Conservation (phyloP, 2,113 vertebrate genomes). For the Amia ocellicauda region DNA sequence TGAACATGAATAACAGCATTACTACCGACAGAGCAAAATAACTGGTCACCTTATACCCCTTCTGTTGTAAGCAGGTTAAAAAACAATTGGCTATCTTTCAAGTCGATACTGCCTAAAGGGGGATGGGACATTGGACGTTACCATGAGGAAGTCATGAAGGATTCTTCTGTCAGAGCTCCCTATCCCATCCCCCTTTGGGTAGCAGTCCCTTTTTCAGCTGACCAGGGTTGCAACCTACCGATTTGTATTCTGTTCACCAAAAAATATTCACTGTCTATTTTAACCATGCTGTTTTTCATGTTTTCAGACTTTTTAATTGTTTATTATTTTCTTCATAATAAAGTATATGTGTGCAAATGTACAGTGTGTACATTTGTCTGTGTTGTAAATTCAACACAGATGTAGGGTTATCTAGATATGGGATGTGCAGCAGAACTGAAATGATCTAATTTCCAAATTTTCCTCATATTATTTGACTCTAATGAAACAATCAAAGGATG, state of each 20-base stretch:
- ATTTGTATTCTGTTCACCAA: too few species aligned
- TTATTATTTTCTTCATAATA: conserved; percentile 28
- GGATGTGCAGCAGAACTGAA: not conserved
- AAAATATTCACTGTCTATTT: conserved; percentile 45
- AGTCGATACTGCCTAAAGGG: too few species aligned
- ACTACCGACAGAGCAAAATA: not conserved
- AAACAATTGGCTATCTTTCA: too few species aligned
- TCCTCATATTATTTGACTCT: not conserved
- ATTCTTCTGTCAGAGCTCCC: too few species aligned
- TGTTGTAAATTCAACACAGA: conserved; percentile 32
- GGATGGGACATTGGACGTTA: too few species aligned
- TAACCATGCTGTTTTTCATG: conserved; percentile 46
- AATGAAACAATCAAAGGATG: too few species aligned
- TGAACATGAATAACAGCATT: conserved; percentile 8
- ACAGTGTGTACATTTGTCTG: conserved; percentile 8
- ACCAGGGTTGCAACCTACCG: too few species aligned
- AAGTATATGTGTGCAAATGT: conserved; percentile 14
- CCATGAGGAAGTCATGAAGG: too few species aligned
- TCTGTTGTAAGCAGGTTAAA: not conserved
- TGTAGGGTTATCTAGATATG: conserved; percentile 9
- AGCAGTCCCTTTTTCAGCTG: too few species aligned
- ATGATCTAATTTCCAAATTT: conserved; percentile 7
- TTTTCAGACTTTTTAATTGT: conserved; percentile 11
- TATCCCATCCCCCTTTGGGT: too few species aligned
- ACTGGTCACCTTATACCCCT: too few species aligned